Percentiles rank a stretch among this genome's conserved stretches.
phyloP scores from a whole-genome alignment of 2,113 vertebrate genomes.

The Toxotes chatareus region DNA sequence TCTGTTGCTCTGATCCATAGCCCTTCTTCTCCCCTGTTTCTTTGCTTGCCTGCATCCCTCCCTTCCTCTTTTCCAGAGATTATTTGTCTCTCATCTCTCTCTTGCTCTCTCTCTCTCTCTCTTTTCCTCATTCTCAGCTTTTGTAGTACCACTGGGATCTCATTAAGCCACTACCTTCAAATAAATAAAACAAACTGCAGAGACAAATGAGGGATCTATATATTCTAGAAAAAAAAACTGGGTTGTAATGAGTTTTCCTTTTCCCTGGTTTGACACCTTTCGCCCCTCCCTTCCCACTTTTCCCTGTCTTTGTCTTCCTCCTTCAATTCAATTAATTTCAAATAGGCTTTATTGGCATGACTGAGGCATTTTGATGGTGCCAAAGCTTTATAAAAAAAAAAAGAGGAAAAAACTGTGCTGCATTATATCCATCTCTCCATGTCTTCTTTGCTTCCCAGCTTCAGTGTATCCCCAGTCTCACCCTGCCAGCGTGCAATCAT shows the following conservation, averaged over 20 bases:
- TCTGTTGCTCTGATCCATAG: constrained; percentile 41
- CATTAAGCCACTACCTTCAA: constrained; percentile 86
- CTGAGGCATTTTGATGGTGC: constrained; percentile 74
- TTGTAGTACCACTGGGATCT: constrained; percentile 85
- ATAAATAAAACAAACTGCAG: constrained; percentile 86
- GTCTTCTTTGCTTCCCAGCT: constrained; percentile 64
- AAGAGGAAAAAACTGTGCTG: constrained; percentile 51
- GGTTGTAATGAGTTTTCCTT: constrained; percentile 74
- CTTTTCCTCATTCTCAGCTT: constrained; percentile 62
- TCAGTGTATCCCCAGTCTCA: constrained; percentile 59
- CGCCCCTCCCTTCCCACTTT: constrained; percentile 58
- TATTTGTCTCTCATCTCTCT: constrained; percentile 34
- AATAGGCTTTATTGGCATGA: constrained; percentile 81
- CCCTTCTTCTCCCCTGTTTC: constrained; percentile 30
- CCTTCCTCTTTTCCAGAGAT: constrained; percentile 42
- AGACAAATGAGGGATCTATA: constrained; percentile 82
- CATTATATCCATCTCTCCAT: constrained; percentile 71
- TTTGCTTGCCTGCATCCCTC: constrained; percentile 52
- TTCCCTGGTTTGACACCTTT: constrained; percentile 72
- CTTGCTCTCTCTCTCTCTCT: constrained; percentile 35
- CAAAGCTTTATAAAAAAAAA: constrained; percentile 73
- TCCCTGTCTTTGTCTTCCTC: constrained; percentile 70
- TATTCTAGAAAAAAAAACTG: constrained; percentile 49
- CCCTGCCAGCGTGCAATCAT: constrained; percentile 72
- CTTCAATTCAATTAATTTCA: constrained; percentile 84